Evolutionary conservation across 2,888 invertebrate genomes (phyloP), one percentile per base, ranked within the genome.

Genomic region (Petrolisthes manimaculis): DNA sequence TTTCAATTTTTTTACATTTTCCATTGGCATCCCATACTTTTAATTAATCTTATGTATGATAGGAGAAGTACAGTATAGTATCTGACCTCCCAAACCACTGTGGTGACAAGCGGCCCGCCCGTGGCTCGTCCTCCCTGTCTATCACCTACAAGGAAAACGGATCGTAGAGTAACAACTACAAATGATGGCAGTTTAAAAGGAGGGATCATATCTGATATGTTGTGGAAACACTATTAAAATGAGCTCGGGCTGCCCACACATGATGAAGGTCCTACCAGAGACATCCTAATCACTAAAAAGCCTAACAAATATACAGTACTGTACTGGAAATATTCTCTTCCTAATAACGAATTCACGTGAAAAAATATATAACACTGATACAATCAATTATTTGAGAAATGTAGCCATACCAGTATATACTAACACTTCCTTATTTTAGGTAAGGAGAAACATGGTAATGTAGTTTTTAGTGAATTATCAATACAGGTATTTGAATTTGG

Each of bases 111-210:
- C 80, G 84, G 84, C 83, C 84, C 84, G 88, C 88, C 88, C 88
- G 88, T 88, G 80, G 77, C 77, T 86, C 86, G 67, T 75, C 88
- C 87, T 84, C 79, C 84, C 79, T 88, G 83, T 88, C 88, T 88
- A 84, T 88, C 67, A 84, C 84, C 88, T 88, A 88, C 84, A 84
- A 88, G 84, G 88, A 84, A 88, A 88, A 84, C 83, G 85, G 88
- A 89, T 85, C 88, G 85, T 85, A 89, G 84, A 85, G 84, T 89
- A 89, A 89, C 88, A 89, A 89, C 88, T 89, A 89, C 85, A 85
- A 89, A 89, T 89, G 88, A 85, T 89, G 88, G 88, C 88, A 89
- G 88, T 89, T 89, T 85, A 89, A 89, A 88, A 89, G 88, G 88
- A 89, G 88, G 88, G 88, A 89, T 85, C 84, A 85, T 89, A 89